Conservation (phyloP, 2,888 invertebrate genomes). For the Lingula anatina region DNA sequence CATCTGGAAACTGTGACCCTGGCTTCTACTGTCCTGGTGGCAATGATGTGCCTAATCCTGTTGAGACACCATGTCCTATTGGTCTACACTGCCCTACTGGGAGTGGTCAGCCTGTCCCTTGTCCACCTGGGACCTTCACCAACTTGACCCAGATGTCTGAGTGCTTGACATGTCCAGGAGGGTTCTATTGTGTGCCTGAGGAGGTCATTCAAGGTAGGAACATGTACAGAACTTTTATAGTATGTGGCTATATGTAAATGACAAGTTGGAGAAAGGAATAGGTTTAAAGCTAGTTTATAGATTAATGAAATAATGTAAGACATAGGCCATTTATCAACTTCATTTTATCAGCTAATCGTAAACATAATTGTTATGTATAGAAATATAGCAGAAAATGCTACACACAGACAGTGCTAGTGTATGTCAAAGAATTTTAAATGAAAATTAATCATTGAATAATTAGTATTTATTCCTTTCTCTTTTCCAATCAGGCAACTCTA, state of each 20-base stretch:
- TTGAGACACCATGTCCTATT: conserved; percentile 37
- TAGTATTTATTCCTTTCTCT: neutral
- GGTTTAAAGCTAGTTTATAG: no score
- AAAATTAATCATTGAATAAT: neutral
- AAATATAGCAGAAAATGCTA: no score
- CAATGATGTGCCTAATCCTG: conserved; percentile 32
- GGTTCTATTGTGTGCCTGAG: conserved; percentile 47
- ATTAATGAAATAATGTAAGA: no score
- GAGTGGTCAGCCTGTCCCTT: conserved; percentile 33
- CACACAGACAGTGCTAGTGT: no score
- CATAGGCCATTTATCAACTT: no score
- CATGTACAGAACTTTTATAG: no score
- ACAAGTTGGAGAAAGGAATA: no score
- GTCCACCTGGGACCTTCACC: conserved; percentile 38
- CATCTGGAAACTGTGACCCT: conserved; percentile 35
- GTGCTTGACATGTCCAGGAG: conserved; percentile 37
- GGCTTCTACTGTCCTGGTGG: conserved; percentile 48
- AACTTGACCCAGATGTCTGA: conserved; percentile 37
- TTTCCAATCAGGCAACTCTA: conserved; percentile 27
- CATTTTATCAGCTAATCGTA: no score
- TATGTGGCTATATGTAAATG: no score
- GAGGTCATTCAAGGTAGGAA: conserved; percentile 32
- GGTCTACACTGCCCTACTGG: conserved; percentile 45
- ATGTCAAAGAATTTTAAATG: neutral
- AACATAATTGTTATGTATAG: no score